Base-by-base conservation (phyloP, 2,113 vertebrate genomes). In the Smithornis capensis region DNA sequence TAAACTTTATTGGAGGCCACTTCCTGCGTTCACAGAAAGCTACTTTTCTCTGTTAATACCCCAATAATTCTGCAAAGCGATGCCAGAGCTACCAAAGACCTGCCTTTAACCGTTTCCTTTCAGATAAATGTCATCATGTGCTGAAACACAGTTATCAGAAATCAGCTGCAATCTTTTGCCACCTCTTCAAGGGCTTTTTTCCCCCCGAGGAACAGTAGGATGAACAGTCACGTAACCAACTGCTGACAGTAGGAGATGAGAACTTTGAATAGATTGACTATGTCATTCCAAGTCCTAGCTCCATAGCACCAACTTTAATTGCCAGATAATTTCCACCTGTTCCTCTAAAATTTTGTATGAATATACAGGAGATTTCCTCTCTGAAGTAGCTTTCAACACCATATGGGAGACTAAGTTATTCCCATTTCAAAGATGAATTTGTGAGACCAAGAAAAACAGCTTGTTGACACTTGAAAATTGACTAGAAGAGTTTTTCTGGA, bases 361-460 rank as follows among this genome's bases (percentile, higher is more conserved):
- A 86, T 94, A 97, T 95, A 97, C 86, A 94, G 95, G 92, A 97
- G 86, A 92, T 81, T 95, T 95, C 91, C 40, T 0, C 86, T 92
- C 57, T 67, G 88, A 96, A 96, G 80, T 90, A 95, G 89, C 89
- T 95, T 97, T 95, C 77, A 75, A 73, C 95, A 82, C 92, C 95
- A 96, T 94, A 95, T 97, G 95, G 94, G 83, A 95, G 73, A 82
- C 65, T 91, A 91, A 95, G 83, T 92, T 96, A 95, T 97, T 96
- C 95, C 95, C 89, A 84, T 96, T 96, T 95, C 83, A 95, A 94
- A 94, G 69, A 92, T 19, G 49, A 87, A n/a, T 75, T 89, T 94
- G 87, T 92, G 80, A 97, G 94, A 96, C 94, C 91, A 91, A 92
- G 95, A 91, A 91, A 94, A 96, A 95, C 94, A 97, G 95, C 92